Conservation (phyloP, 2,113 vertebrate genomes). For the Glaucomys volans region DNA sequence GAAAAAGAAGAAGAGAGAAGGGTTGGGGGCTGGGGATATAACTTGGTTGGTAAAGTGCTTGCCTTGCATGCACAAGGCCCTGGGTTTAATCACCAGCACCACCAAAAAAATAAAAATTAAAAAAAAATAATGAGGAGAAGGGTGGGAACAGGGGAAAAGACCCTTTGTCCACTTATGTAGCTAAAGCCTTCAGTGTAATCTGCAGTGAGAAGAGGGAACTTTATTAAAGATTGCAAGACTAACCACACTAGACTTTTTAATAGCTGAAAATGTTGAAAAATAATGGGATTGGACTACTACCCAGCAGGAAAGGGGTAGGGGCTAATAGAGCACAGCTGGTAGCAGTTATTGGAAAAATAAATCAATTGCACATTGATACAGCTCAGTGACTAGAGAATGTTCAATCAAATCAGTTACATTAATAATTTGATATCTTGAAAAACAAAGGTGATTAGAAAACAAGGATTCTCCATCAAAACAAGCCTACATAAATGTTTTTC, state of each 20-base stretch:
- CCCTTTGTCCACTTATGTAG: neutral
- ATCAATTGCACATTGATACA: conserved; percentile 28
- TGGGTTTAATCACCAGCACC: too few relatives aligned
- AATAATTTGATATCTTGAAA: conserved; percentile 35
- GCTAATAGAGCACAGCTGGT: conserved; percentile 23
- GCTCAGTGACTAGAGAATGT: conserved; percentile 20
- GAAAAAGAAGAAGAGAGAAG: neutral
- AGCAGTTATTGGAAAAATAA: conserved; percentile 59
- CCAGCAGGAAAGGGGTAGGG: neutral
- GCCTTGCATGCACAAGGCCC: too few relatives aligned
- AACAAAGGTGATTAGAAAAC: conserved; percentile 55
- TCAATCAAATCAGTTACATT: conserved; percentile 58
- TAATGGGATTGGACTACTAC: conserved; percentile 35
- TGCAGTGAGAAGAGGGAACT: neutral
- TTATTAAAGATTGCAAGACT: neutral
- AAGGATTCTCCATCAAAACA: neutral
- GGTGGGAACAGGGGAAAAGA: neutral
- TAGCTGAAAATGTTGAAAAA: conserved; percentile 50
- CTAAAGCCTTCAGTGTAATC: neutral
- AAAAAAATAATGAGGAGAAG: too few relatives aligned
- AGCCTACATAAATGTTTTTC: neutral
- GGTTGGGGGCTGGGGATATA: too few relatives aligned
- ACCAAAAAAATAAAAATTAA: too few relatives aligned
- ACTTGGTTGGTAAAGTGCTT: too few relatives aligned
- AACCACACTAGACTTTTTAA: conserved; percentile 13